Conservation (phyloP, 2,888 invertebrate species). For the Trissolcus brochymenae region DNA sequence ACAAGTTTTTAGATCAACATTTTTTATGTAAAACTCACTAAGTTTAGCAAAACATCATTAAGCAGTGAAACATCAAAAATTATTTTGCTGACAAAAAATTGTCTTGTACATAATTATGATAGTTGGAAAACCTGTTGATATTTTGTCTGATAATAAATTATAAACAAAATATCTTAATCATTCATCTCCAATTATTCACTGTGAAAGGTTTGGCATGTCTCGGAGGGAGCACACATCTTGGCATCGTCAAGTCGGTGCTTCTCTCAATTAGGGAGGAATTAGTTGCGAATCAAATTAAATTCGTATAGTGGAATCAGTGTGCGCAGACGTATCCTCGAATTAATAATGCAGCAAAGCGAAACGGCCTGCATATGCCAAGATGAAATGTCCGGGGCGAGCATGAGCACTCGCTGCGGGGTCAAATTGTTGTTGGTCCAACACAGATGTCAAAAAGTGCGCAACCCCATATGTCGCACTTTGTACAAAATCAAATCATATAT, state of each 20-base stretch:
- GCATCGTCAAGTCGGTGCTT: constrained; percentile 44
- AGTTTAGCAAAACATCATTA: no score
- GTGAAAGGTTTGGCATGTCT: not conserved
- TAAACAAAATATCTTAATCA: no score
- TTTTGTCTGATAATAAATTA: no score
- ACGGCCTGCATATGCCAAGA: constrained; percentile 61
- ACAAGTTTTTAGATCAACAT: no score
- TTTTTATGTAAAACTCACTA: no score
- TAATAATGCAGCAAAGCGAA: constrained; percentile 67
- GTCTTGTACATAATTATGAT: no score
- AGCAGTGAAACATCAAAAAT: no score
- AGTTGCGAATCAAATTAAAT: constrained; percentile 64
- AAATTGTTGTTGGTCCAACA: constrained; percentile 75
- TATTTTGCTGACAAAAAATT: no score
- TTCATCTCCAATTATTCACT: not conserved
- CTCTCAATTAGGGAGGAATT: constrained; percentile 63
- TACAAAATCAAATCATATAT: constrained; percentile 55
- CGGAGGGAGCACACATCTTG: not conserved
- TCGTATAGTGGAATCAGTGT: not conserved
- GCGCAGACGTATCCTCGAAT: constrained; percentile 58
- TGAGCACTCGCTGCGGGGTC: constrained; percentile 64
- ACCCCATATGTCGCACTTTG: constrained; percentile 55
- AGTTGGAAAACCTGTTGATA: no score
- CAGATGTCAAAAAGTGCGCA: constrained; percentile 70
- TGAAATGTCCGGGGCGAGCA: not conserved